Evolutionary conservation across 2,888 invertebrate species (phyloP).

Genomic region (Eupithecia pulchellata): DNA sequence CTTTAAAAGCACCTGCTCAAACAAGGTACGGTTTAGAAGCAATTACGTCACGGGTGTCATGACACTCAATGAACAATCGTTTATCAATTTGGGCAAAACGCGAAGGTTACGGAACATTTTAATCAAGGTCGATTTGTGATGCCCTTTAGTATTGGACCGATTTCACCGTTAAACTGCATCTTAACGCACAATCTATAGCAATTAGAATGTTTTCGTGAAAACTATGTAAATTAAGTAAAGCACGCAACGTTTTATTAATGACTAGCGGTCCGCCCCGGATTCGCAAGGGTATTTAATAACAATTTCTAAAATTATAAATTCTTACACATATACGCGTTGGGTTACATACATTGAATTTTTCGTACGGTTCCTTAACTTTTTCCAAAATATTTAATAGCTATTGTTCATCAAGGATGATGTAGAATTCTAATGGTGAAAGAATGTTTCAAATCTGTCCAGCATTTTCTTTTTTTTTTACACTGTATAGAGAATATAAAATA

Average conservation of each 20-base stretch:
- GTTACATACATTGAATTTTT: too few relatives aligned
- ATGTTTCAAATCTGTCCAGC: too few relatives aligned
- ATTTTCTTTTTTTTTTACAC: too few relatives aligned
- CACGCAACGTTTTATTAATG: background rate
- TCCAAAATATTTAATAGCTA: too few relatives aligned
- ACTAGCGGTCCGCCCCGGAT: too few relatives aligned
- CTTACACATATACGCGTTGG: too few relatives aligned
- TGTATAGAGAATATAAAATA: too few relatives aligned
- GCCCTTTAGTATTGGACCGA: conserved; percentile 39
- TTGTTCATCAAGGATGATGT: too few relatives aligned
- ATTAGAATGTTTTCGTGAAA: conserved; percentile 10
- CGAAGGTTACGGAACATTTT: conserved; percentile 45
- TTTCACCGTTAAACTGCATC: conserved; percentile 10
- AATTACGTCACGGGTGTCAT: conserved; percentile 29
- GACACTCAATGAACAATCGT: conserved; percentile 49
- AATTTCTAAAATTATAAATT: too few relatives aligned
- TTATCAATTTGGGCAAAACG: conserved; percentile 43
- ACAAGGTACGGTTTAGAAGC: conserved; percentile 49
- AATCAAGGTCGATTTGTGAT: conserved; percentile 40
- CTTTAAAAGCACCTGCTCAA: background rate
- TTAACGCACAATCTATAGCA: conserved; percentile 7
- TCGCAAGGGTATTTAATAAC: too few relatives aligned
- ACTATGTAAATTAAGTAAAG: conserved; percentile 3
- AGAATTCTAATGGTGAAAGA: too few relatives aligned
- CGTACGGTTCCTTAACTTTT: too few relatives aligned